Percentiles rank a stretch among this genome's conserved stretches.
phyloP scores from a whole-genome alignment of 2,113 vertebrate genomes.

The Gulo gulo region DNA sequence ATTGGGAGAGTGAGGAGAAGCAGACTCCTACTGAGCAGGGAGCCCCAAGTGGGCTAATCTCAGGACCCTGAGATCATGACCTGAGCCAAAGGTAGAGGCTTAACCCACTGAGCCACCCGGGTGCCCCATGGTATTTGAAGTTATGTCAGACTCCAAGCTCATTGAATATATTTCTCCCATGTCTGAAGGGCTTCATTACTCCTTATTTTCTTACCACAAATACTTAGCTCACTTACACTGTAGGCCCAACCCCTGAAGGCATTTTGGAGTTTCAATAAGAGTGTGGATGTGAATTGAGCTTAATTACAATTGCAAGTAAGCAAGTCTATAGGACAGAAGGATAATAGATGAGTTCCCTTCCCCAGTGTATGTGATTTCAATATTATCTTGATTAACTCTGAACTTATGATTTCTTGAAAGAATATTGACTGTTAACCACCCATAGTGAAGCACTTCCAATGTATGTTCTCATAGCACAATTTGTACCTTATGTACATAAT shows the following conservation, averaged over 20 bases:
- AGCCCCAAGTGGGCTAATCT: fast-evolving
- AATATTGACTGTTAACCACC: not conserved
- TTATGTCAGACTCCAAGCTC: not conserved
- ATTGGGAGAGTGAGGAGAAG: not conserved
- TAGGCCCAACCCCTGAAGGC: not conserved
- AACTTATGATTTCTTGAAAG: not conserved
- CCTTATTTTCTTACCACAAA: not conserved
- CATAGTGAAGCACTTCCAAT: not conserved
- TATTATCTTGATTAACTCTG: not conserved
- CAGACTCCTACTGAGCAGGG: not conserved
- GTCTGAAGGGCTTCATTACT: not conserved
- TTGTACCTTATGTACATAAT: not conserved
- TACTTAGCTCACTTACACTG: not conserved
- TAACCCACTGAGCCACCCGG: not conserved
- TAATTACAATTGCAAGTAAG: not conserved
- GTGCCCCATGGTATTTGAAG: not conserved
- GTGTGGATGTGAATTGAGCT: not conserved
- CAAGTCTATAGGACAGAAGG: not conserved
- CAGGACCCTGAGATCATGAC: not conserved
- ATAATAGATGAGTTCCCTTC: not conserved
- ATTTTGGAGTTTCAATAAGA: not conserved
- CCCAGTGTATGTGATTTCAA: not conserved
- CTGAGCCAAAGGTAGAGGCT: not conserved
- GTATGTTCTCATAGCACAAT: not conserved
- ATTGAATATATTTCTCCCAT: not conserved